These are phyloP conservation scores for Brachionus sp. DNA, from an alignment of 1,140 invertebrate species.

Conservation along the genomic window DNA sequence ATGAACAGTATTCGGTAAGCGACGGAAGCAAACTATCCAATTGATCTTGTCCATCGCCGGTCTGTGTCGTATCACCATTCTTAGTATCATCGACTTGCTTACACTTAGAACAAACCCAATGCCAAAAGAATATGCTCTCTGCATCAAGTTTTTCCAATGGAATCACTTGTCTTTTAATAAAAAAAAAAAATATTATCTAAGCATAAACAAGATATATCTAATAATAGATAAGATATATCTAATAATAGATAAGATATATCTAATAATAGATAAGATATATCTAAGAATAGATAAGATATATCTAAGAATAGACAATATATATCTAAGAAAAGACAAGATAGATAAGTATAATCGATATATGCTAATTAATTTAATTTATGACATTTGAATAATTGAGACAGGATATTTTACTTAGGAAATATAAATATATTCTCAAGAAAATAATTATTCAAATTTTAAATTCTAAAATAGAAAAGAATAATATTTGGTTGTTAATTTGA, in stretches of 20 bases:
- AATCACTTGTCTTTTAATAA: conserved; percentile 55
- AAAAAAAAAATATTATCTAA: background rate
- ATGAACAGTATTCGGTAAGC: conserved; percentile 26
- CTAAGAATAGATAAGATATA: too few species aligned
- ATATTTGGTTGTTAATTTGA: too few species aligned
- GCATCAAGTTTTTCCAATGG: conserved; percentile 59
- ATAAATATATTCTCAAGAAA: too few species aligned
- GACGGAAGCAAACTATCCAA: conserved; percentile 58
- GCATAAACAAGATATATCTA: conserved; percentile 30
- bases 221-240: background rate
- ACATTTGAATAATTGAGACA: too few species aligned
- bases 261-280: too few species aligned
- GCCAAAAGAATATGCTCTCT: conserved; percentile 67
- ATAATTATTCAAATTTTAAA: too few species aligned
- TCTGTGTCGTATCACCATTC: conserved; percentile 49
- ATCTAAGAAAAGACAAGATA: too few species aligned
- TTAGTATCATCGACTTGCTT: conserved; percentile 51
- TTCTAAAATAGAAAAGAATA: too few species aligned
- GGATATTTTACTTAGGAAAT: too few species aligned
- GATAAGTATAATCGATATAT: too few species aligned
- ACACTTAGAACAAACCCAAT: conserved; percentile 61
- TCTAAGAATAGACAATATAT: too few species aligned
- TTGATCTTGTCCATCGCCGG: conserved; percentile 53
- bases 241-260: background rate
- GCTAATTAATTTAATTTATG: background rate